Percentiles rank a stretch among this genome's conserved stretches.
Evolutionary conservation across 2,888 invertebrate genomes (phyloP).

Genomic region (Carabus problematicus): DNA sequence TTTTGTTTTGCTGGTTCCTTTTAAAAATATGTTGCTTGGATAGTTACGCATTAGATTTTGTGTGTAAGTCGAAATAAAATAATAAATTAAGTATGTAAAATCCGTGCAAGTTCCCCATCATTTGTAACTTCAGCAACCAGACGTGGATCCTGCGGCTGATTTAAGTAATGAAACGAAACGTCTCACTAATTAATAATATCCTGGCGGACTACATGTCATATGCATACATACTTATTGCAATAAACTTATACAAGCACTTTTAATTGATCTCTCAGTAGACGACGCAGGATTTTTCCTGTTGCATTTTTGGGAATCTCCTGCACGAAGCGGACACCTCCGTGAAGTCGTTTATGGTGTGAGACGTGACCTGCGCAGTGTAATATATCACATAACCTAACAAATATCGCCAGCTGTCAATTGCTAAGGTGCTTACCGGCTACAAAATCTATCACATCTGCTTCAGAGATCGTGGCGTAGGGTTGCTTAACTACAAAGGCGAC

Average conservation of each 20-base stretch:
- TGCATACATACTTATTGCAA: too few relatives aligned
- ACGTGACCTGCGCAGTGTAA: conserved; percentile 61
- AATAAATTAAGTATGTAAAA: too few relatives aligned
- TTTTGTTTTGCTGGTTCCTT: too few relatives aligned
- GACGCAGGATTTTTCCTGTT: conserved; percentile 79
- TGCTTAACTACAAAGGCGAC: conserved; percentile 77
- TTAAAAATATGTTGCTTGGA: too few relatives aligned
- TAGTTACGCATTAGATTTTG: too few relatives aligned
- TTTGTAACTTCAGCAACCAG: too few relatives aligned
- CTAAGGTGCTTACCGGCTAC: conserved; percentile 58
- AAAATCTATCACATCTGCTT: conserved; percentile 56
- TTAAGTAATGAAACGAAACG: too few relatives aligned
- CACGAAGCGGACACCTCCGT: conserved; percentile 77
- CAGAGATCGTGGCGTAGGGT: conserved; percentile 61
- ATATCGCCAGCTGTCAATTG: conserved; percentile 21
- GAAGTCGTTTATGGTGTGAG: conserved; percentile 74
- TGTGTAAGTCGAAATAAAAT: too few relatives aligned
- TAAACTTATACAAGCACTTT: conserved; percentile 44
- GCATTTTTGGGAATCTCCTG: conserved; percentile 79
- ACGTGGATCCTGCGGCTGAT: too few relatives aligned
- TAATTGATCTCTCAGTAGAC: conserved; percentile 62
- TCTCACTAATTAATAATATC: too few relatives aligned
- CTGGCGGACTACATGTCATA: too few relatives aligned
- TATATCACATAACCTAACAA: conserved; percentile 20
- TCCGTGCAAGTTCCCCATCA: too few relatives aligned